These are phyloP conservation scores for Corythornis madagascariensis DNA, from an alignment of 2,113 vertebrate species.

Conservation along the genomic window DNA sequence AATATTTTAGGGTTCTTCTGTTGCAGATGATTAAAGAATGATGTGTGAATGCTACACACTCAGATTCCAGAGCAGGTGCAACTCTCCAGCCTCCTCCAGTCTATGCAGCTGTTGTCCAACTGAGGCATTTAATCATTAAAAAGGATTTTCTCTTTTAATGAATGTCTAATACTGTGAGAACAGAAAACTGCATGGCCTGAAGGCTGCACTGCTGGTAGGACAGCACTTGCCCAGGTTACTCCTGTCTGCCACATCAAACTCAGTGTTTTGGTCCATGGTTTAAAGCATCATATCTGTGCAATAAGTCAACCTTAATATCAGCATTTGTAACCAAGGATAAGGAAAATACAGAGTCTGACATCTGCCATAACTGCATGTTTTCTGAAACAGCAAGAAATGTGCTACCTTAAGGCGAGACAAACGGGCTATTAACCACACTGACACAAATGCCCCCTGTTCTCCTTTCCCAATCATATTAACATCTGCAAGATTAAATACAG, in stretches of 20 bases:
- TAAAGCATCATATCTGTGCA: background rate
- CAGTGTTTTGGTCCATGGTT: background rate
- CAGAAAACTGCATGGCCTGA: background rate
- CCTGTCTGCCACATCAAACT: background rate
- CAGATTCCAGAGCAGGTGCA: background rate
- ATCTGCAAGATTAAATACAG: background rate
- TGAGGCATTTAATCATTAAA: background rate
- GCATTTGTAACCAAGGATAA: background rate
- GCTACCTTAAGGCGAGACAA: background rate
- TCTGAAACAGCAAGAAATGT: background rate
- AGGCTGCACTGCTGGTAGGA: background rate
- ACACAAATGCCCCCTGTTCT: background rate
- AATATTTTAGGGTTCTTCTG: background rate
- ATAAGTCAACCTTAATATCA: background rate
- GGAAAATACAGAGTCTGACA: background rate
- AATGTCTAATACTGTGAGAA: background rate
- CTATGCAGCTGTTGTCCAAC: fast-evolving
- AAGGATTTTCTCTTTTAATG: background rate
- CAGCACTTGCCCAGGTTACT: background rate
- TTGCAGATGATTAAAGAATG: background rate
- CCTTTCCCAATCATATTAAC: background rate
- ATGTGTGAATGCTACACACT: background rate
- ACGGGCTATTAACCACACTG: background rate
- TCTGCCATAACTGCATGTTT: background rate
- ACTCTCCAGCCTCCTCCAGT: background rate